A percentile compares a stretch with the other conserved stretches of the same genome.
phyloP scores from a whole-genome alignment of 2,888 invertebrate genomes.

The Fragum fragum region DNA sequence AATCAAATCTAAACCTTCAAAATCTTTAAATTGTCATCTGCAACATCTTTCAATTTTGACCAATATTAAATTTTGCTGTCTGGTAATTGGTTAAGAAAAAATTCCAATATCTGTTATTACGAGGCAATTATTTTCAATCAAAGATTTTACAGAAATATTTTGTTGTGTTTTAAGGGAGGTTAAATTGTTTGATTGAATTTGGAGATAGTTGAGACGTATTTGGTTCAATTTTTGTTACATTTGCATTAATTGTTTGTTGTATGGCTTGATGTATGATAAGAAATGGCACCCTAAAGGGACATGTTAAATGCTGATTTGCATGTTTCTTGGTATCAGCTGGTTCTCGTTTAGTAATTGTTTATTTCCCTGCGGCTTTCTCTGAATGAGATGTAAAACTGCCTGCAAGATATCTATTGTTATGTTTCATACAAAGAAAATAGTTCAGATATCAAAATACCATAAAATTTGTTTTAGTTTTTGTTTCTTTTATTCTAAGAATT shows the following conservation, averaged over 20 bases:
- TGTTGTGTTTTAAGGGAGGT: too few relatives aligned
- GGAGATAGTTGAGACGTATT: background rate
- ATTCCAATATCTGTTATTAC: too few relatives aligned
- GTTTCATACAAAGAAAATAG: background rate
- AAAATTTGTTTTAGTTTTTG: background rate
- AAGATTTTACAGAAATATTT: too few relatives aligned
- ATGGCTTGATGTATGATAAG: background rate
- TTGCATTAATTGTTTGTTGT: background rate
- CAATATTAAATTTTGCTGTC: too few relatives aligned
- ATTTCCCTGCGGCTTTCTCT: background rate
- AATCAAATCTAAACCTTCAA: too few relatives aligned
- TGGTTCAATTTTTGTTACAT: background rate
- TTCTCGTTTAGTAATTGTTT: slow-evolving; percentile 3
- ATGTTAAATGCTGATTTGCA: slow-evolving; percentile 3
- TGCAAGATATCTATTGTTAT: slow-evolving; percentile 1
- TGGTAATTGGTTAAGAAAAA: too few relatives aligned
- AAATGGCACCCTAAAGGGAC: background rate
- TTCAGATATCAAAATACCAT: background rate
- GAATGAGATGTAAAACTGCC: background rate
- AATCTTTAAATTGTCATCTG: too few relatives aligned
- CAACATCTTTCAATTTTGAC: too few relatives aligned
- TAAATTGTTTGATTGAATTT: too few relatives aligned
- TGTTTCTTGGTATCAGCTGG: background rate
- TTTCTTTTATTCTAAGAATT: background rate
- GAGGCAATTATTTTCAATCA: too few relatives aligned